Percentiles rank a stretch among this genome's conserved stretches.
Conservation (phyloP, 2,888 invertebrate species). For the Synanthedon formicaeformis region DNA sequence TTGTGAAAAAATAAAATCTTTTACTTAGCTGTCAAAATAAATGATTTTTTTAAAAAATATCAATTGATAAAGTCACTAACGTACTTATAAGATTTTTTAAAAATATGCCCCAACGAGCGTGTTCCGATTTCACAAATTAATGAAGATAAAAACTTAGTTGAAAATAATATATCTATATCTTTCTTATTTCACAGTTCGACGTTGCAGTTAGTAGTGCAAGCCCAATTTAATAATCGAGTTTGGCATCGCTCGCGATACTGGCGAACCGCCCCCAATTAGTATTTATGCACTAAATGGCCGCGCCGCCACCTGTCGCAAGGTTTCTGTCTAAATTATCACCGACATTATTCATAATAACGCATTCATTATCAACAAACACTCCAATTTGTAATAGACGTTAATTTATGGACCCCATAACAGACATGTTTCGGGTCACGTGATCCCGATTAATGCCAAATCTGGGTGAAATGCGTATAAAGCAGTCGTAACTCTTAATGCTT, state of each 20-base stretch:
- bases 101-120: no score
- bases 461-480: neutral
- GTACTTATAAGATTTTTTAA: no score
- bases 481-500: neutral
- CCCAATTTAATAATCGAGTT: neutral
- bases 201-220: neutral
- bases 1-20: no score
- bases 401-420: neutral
- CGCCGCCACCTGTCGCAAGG: slow-evolving; percentile 20
- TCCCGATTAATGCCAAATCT: neutral
- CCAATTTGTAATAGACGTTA: neutral
- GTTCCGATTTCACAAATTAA: no score
- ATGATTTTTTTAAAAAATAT: no score
- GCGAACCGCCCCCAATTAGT: slow-evolving; percentile 25
- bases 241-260: neutral
- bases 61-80: no score
- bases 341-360: slow-evolving; percentile 11
- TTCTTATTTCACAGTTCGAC: neutral
- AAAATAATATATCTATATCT: no score
- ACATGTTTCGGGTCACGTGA: neutral
- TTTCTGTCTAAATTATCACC: slow-evolving; percentile 8
- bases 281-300: slow-evolving; percentile 18
- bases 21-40: no score
- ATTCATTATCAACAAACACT: slow-evolving; percentile 8
- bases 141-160: no score